Evolutionary conservation across 1,140 invertebrate species (phyloP).

Genomic region (Triops cancriformis): DNA sequence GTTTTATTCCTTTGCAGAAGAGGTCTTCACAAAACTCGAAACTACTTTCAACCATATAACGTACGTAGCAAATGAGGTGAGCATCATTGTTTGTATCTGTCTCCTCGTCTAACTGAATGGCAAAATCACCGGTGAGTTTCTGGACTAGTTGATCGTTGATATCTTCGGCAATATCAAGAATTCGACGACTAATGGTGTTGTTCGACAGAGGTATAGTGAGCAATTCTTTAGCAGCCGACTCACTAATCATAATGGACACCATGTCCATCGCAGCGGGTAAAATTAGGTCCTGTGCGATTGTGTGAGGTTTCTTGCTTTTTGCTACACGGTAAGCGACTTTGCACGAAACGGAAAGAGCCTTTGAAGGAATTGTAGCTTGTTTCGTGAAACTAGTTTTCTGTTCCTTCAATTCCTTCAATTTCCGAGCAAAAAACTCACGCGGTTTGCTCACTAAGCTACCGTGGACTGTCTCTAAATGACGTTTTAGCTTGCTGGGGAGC

Average conservation of each 20-base stretch:
- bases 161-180: conserved; percentile 21
- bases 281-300: too few relatives aligned
- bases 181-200: conserved; percentile 24
- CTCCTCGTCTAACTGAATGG: conserved; percentile 25
- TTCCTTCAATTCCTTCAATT: too few relatives aligned
- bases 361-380: neutral
- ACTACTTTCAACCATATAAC: too few relatives aligned
- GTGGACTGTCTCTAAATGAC: conserved; percentile 20
- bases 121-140: conserved; percentile 22
- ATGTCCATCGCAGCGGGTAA: too few relatives aligned
- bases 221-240: conserved; percentile 23
- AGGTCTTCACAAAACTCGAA: too few relatives aligned
- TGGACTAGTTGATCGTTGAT: conserved; percentile 23
- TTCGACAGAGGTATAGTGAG: conserved; percentile 6
- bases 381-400: too few relatives aligned
- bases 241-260: conserved; percentile 28
- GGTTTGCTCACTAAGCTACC: neutral
- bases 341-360: neutral
- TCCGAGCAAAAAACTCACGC: too few relatives aligned
- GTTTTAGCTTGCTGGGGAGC: conserved; percentile 23
- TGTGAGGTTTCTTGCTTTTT: too few relatives aligned
- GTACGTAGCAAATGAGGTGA: too few relatives aligned
- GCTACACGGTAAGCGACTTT: conserved; percentile 6
- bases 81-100: too few relatives aligned
- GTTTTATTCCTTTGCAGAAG: too few relatives aligned